Evolutionary conservation across 2,113 vertebrate genomes (phyloP).

Genomic region (Entelurus aequoreus): DNA sequence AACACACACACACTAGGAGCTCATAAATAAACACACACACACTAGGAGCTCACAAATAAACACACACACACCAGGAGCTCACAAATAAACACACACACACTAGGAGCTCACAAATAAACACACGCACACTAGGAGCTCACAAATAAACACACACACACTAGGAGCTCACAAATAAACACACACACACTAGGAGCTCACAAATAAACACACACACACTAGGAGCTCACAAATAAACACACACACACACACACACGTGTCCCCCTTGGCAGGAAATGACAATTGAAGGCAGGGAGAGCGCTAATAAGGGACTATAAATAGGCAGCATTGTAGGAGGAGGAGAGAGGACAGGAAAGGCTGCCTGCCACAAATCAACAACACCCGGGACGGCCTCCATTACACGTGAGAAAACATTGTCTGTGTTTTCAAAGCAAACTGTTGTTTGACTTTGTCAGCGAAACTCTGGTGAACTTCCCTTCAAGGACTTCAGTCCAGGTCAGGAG

Average conservation of each 20-base stretch:
- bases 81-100: too few relatives aligned
- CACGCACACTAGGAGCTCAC: too few relatives aligned
- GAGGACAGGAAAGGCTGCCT: conserved; percentile 38
- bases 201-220: too few relatives aligned
- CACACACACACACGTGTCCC: conserved; percentile 43
- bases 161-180: too few relatives aligned
- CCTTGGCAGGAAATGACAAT: conserved; percentile 54
- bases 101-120: too few relatives aligned
- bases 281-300: conserved; percentile 48
- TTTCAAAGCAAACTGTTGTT: conserved; percentile 39
- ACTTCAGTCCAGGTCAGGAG: conserved; percentile 3
- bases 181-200: too few relatives aligned
- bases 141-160: too few relatives aligned
- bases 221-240: background rate
- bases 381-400: conserved; percentile 40
- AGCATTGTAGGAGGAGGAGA: conserved; percentile 54
- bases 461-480: conserved; percentile 7
- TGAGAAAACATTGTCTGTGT: conserved; percentile 45
- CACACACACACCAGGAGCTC: too few relatives aligned
- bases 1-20: too few relatives aligned
- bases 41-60: too few relatives aligned
- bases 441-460: conserved; percentile 41
- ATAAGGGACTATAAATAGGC: conserved; percentile 72
- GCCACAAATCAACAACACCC: conserved; percentile 39
- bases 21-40: too few relatives aligned